These are phyloP conservation scores for Papilio protenor DNA, from an alignment of 2,888 invertebrate species.

Conservation along the genomic window DNA sequence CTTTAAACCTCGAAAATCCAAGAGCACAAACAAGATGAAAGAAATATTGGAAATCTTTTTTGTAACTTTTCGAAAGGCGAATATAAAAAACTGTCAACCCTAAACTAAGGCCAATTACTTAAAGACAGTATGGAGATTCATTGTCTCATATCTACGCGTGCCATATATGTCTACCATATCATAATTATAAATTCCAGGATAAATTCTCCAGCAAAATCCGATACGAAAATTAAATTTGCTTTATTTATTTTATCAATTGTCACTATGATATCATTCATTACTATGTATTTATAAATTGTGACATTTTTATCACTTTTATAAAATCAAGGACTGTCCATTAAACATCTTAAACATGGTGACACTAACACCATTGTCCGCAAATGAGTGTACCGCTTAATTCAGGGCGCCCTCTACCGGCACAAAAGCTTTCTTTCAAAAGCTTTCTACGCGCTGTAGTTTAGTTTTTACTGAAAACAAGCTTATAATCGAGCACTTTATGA, in stretches of 20 bases:
- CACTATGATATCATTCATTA: background rate
- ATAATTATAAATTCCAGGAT: background rate
- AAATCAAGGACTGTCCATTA: slow-evolving; percentile 5
- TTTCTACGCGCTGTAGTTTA: slow-evolving; percentile 27
- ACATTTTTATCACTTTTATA: background rate
- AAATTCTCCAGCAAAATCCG: background rate
- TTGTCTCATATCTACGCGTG: slow-evolving; percentile 68
- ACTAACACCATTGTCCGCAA: slow-evolving; percentile 57
- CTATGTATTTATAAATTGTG: background rate
- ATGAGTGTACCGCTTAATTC: slow-evolving; percentile 69
- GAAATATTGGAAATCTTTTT: no score
- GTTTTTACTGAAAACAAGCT: slow-evolving; percentile 32
- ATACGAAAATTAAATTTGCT: background rate
- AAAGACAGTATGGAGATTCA: slow-evolving; percentile 71
- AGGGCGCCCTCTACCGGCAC: slow-evolving; percentile 58
- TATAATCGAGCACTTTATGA: slow-evolving; percentile 35
- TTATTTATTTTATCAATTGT: background rate
- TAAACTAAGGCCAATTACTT: slow-evolving; percentile 79
- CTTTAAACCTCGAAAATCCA: no score
- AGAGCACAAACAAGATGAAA: no score
- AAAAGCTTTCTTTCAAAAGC: slow-evolving; percentile 9
- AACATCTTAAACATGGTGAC: background rate
- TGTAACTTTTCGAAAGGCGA: slow-evolving; percentile 14
- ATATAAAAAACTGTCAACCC: slow-evolving; percentile 57
- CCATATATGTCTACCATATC: slow-evolving; percentile 51